These are phyloP conservation scores for Notodonta ziczac DNA, from an alignment of 2,888 invertebrate species.

Conservation along the genomic window DNA sequence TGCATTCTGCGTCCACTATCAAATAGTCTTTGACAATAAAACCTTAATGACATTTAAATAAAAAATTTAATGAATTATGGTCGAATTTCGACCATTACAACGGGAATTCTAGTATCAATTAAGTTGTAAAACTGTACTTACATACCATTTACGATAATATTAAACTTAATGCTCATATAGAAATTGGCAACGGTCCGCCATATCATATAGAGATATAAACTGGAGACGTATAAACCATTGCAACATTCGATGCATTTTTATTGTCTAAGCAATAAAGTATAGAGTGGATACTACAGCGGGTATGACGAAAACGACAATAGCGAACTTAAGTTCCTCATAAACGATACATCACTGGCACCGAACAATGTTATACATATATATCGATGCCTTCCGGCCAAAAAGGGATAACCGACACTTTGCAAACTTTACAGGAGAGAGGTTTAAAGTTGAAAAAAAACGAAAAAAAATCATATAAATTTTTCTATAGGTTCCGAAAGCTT, in stretches of 20 bases:
- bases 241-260: conserved; percentile 80
- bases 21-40: no score
- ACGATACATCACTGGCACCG: conserved; percentile 71
- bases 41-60: no score
- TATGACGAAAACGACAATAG: conserved; percentile 70
- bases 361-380: conserved; percentile 71
- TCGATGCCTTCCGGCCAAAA: no score
- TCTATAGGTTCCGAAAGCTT: no score
- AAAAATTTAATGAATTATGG: no score
- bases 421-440: no score
- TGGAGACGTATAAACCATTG: conserved; percentile 53
- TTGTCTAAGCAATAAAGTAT: conserved; percentile 68
- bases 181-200: conserved; percentile 26
- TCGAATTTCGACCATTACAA: no score
- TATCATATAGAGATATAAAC: conserved; percentile 52
- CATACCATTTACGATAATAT: conserved; percentile 5
- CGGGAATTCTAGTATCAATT: no score
- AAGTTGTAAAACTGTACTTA: background rate
- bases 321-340: conserved; percentile 75
- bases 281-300: conserved; percentile 11
- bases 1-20: no score
- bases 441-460: no score
- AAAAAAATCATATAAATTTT: no score
- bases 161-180: conserved; percentile 17
- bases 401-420: no score